These are phyloP conservation scores for Capreolus pygargus DNA, from an alignment of 2,113 vertebrate genomes.

Conservation along the genomic window DNA sequence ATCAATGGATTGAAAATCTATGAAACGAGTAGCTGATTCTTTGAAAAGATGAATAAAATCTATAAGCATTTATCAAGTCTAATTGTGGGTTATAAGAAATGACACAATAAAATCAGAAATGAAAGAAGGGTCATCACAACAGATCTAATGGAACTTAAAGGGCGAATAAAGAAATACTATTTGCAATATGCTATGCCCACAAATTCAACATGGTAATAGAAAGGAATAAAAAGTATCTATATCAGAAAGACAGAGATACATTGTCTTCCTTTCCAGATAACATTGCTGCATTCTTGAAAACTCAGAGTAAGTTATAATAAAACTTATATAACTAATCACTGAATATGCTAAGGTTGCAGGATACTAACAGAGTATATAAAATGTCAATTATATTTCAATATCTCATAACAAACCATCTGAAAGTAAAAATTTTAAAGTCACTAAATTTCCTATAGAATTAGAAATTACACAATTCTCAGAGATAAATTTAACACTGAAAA, in stretches of 20 bases:
- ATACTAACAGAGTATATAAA: neutral
- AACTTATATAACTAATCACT: neutral
- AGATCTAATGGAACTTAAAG: neutral
- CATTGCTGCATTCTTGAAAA: neutral
- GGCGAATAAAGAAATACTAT: neutral
- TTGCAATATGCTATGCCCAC: neutral
- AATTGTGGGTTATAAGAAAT: neutral
- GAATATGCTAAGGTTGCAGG: neutral
- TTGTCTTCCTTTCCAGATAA: neutral
- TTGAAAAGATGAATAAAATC: neutral
- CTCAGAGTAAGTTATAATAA: neutral
- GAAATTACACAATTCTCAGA: neutral
- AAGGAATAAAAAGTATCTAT: neutral
- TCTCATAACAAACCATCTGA: neutral
- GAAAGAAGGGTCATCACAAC: neutral
- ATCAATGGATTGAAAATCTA: neutral
- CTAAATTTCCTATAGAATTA: neutral
- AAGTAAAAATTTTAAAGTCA: neutral
- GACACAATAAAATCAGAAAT: neutral
- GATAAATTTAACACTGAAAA: neutral
- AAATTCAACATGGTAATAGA: neutral
- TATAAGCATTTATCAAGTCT: neutral
- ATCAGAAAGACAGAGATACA: neutral
- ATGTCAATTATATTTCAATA: neutral
- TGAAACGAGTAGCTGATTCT: neutral